Base-by-base conservation (phyloP, 2,797 vertebrate species). In the Spinibarbus caldwelli region DNA sequence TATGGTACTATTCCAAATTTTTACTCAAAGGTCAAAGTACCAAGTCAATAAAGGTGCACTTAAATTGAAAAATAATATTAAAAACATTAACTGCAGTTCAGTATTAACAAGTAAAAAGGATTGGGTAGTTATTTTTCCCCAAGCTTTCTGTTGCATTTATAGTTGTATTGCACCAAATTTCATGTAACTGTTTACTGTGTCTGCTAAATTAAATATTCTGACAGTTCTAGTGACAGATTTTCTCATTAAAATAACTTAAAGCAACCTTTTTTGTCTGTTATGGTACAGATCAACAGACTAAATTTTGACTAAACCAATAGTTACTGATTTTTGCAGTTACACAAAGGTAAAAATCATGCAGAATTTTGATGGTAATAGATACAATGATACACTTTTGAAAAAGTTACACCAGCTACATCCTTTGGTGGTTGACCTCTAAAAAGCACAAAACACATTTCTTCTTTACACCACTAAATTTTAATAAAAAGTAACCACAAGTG, bases 401-500 rank as follows among this genome's bases (percentile, higher is more conserved):
- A 17, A 29, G 5, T 59, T 19, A 62, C 23, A 26, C 41, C 38
- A 45, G 19, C 21, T 12, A 64, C 36, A 26, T 47, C 2, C 75
- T 10, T 41, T 21, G 43, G 1, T 5, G 36, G 49, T 41, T 29
- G 17, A 77, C n/a, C 26, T 15, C 17, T 10, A 41, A 68, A 84
- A 52, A 72, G 11, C 31, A 43, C n/a, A n/a, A 72, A 41, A 76
- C 12, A 78, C 29, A 5, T 23, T n/a, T n/a, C n/a, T 72, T 26
- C 59, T 71, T 17, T 78, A 78, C 72, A 78, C 66, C 72, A 19
- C 82, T 78, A 76, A 6, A 31, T 81, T 85, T 87, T 85, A 78
- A 86, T 85, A 78, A 83, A 85, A 85, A 11, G 29, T 82, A 80
- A 88, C 76, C 45, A 72, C 81, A 84, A 73, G 72, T 83, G 66